These are phyloP conservation scores for Lepidocyrtinus sp. DNA, from an alignment of 2,888 invertebrate species.

Conservation along the genomic window DNA sequence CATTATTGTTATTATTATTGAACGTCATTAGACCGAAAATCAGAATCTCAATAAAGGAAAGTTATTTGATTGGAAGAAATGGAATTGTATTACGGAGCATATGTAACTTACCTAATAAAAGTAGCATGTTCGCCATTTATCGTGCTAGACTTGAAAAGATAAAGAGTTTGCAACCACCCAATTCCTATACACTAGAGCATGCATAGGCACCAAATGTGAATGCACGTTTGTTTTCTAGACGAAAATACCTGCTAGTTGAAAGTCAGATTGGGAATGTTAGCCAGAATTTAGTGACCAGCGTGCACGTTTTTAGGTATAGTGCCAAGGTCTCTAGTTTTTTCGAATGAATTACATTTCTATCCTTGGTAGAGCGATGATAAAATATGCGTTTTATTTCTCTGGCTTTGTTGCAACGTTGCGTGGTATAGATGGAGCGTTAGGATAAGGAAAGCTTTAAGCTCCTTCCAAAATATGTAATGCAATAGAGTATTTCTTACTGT, in stretches of 20 bases:
- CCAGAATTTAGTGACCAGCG: background rate
- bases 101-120: too few species aligned
- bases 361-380: background rate
- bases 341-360: background rate
- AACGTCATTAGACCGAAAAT: slow-evolving; percentile 12
- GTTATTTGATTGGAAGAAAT: slow-evolving; percentile 20
- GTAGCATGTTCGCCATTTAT: too few species aligned
- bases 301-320: background rate
- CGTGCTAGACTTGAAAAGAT: too few species aligned
- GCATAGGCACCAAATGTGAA: too few species aligned
- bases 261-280: too few species aligned
- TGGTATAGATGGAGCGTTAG: background rate
- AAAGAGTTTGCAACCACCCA: too few species aligned
- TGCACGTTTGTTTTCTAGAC: too few species aligned
- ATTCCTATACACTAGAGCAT: too few species aligned
- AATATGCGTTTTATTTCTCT: background rate
- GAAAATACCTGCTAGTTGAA: too few species aligned
- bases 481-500: background rate
- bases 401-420: slow-evolving; percentile 1
- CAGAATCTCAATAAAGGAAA: background rate
- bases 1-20: slow-evolving; percentile 21
- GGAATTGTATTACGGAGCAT: background rate
- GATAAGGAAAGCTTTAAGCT: background rate
- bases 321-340: background rate
- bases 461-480: background rate